A percentile compares a stretch with the other conserved stretches of the same genome.
These are phyloP conservation scores for Nasonovia ribisnigri DNA, from an alignment of 2,888 invertebrate species.

Conservation along the genomic window DNA sequence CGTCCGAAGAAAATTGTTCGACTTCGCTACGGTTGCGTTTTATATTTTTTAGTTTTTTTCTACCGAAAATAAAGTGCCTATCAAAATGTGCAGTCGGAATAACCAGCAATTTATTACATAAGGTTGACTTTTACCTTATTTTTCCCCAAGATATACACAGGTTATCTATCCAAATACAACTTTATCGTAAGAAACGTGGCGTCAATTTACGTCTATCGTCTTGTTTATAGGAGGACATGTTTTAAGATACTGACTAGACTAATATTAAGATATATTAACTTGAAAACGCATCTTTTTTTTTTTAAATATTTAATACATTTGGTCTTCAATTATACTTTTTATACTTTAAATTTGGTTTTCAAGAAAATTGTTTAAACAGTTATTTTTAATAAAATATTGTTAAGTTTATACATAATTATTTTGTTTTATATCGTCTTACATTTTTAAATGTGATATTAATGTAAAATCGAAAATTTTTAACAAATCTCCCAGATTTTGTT, in stretches of 20 bases:
- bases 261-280: background rate
- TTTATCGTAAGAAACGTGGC: slow-evolving; percentile 20
- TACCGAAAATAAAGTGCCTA: slow-evolving; percentile 57
- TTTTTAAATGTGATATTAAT: background rate
- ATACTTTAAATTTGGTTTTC: background rate
- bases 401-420: background rate
- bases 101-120: slow-evolving; percentile 48
- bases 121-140: slow-evolving; percentile 56
- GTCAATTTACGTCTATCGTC: background rate
- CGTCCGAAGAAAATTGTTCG: slow-evolving; percentile 46
- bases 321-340: background rate
- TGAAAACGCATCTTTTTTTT: background rate
- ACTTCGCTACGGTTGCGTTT: background rate
- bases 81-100: slow-evolving; percentile 40
- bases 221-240: background rate
- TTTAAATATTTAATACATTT: background rate
- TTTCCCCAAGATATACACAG: background rate
- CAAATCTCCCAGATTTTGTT: background rate
- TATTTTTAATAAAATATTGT: background rate
- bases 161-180: background rate
- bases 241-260: background rate
- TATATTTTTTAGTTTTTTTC: slow-evolving; percentile 28
- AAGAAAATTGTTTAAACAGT: background rate
- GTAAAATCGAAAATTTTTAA: background rate
- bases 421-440: background rate